phyloP scores from a whole-genome alignment of 2,888 invertebrate genomes.

The Ichneumoninae sp. region DNA sequence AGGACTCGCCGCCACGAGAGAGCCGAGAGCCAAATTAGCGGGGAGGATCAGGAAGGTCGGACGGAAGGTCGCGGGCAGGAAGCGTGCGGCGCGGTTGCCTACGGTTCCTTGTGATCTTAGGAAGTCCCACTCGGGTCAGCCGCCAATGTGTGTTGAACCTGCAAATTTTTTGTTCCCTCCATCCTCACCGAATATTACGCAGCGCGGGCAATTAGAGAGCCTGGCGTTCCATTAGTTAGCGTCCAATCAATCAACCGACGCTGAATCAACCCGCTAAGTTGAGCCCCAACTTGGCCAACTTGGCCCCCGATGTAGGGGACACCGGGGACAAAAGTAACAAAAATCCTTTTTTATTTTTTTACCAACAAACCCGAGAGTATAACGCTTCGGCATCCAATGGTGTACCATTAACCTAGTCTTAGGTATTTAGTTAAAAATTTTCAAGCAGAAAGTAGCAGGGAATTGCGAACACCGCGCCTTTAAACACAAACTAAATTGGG shows the following conservation, averaged over 20 bases:
- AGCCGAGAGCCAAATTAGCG: constrained; percentile 73
- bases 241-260: constrained; percentile 77
- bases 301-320: too few relatives aligned
- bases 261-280: neutral
- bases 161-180: constrained; percentile 34
- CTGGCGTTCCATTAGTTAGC: constrained; percentile 77
- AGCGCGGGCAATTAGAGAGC: constrained; percentile 74
- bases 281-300: neutral
- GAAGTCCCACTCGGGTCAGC: constrained; percentile 68
- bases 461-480: too few relatives aligned
- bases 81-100: constrained; percentile 70
- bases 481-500: too few relatives aligned
- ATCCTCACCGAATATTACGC: constrained; percentile 72
- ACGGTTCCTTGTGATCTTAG: constrained; percentile 77
- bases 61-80: constrained; percentile 75
- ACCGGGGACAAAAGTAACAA: too few relatives aligned
- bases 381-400: too few relatives aligned
- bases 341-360: too few relatives aligned
- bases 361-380: too few relatives aligned
- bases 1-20: constrained; percentile 40
- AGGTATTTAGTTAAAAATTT: too few relatives aligned
- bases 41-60: constrained; percentile 68
- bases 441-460: too few relatives aligned
- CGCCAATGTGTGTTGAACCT: constrained; percentile 53
- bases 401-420: too few relatives aligned